Conservation (phyloP, 2,797 vertebrate species). For the Carapus acus region DNA sequence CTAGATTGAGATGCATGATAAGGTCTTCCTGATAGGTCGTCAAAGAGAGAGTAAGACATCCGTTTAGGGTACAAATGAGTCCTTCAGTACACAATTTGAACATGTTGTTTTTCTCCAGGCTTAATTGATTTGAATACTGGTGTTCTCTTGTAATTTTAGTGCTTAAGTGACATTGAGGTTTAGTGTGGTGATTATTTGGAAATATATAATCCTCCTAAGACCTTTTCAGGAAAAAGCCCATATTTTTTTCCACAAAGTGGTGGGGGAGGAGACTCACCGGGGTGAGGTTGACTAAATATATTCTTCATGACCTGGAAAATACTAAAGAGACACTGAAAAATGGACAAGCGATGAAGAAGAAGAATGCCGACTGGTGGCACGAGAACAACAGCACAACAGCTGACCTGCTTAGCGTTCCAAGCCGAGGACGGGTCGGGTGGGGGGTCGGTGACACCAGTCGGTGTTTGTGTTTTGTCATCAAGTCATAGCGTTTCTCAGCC, state of each 20-base stretch:
- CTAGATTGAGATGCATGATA: no score
- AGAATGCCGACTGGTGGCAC: slow-evolving; percentile 42
- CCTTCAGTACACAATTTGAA: no score
- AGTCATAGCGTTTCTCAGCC: slow-evolving; percentile 27
- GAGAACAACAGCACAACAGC: slow-evolving; percentile 40
- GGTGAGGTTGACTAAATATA: slow-evolving; percentile 14
- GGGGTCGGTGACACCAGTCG: no score
- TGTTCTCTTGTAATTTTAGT: no score
- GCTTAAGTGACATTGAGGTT: no score
- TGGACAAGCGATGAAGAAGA: slow-evolving; percentile 33
- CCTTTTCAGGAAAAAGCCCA: not conserved
- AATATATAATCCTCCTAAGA: no score
- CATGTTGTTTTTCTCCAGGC: no score
- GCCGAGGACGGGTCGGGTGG: slow-evolving; percentile 20
- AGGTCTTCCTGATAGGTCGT: no score
- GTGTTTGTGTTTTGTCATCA: slow-evolving; percentile 43
- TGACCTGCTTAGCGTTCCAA: slow-evolving; percentile 52
- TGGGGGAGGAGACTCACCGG: slow-evolving; percentile 13
- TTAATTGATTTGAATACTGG: no score
- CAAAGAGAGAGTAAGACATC: no score
- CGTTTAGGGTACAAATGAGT: no score
- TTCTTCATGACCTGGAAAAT: slow-evolving; percentile 63
- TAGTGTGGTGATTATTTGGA: no score
- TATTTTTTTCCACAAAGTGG: slow-evolving; percentile 1
- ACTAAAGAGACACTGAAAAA: slow-evolving; percentile 50